Base-by-base conservation (phyloP, 1,140 invertebrate genomes). In the Drosophila seguyi region DNA sequence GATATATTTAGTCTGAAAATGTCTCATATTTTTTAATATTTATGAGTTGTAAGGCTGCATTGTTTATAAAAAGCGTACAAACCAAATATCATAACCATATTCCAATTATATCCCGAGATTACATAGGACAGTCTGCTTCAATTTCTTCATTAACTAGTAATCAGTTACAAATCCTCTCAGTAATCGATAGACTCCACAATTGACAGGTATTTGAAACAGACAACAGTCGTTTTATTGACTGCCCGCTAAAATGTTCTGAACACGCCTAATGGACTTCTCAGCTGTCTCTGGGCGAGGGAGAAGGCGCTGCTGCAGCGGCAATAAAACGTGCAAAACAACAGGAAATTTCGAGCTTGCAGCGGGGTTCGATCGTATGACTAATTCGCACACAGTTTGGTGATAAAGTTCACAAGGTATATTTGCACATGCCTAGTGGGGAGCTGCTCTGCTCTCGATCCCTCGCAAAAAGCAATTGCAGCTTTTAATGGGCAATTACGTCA, bases 241-340 rank as follows among this genome's bases (percentile, higher is more conserved):
- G 38, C 10, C 16, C 38, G 61, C 76, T 76, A 67, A 84, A 72
- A 79, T 44, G 61, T 53, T 71, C 41, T 76, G 42, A 47, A 53
- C 66, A 52, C 56, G 58, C 39, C 81, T 77, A 84, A 85, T 84
- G 81, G 76, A 73, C 69, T 60, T 79, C 42, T 55, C 47, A 63
- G 48, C 58, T 71, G 45, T 48, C 71, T 29, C 71, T 45, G 41
- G 18, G 47, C 22, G 34, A 59, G 39, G 74, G 67, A 82, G 74
- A 63, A 36, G 20, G 31, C 31, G 8, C 52, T 80, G 59, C 63
- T 58, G 22, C 79, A 52, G 44, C 65, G 67, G 48, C 53, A 66
- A 77, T 41, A 41, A 57, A 75, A 76, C 50, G 55, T 66, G 72
- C 71, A 76, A 55, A 74, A 57, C 25, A 57, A 71, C 48, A 55